Evolutionary conservation across 2,113 vertebrate genomes (phyloP).

Genomic region (Ailuropoda melanoleuca): DNA sequence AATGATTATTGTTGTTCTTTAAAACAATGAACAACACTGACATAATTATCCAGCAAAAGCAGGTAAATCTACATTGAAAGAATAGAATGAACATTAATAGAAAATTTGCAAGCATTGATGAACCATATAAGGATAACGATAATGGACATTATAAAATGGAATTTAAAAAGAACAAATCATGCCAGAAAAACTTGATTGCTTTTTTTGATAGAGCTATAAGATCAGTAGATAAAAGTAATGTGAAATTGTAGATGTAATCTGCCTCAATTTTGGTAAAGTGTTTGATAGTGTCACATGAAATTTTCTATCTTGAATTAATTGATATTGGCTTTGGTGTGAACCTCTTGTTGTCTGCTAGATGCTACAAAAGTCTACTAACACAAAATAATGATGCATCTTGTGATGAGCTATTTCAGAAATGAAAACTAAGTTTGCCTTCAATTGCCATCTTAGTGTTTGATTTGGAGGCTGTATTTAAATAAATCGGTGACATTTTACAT

Average conservation of each 20-base stretch:
- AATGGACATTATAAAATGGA: constrained; percentile 70
- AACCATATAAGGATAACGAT: constrained; percentile 61
- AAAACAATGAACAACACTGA: constrained; percentile 27
- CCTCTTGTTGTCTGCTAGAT: constrained; percentile 39
- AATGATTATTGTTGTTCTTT: constrained; percentile 62
- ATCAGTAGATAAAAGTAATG: constrained; percentile 72
- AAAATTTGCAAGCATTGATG: constrained; percentile 43
- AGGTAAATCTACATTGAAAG: constrained; percentile 52
- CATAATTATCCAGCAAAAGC: constrained; percentile 43
- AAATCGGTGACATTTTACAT: constrained; percentile 53
- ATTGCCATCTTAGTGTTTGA: constrained; percentile 36
- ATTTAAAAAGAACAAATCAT: constrained; percentile 67
- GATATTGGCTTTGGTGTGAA: constrained; percentile 65
- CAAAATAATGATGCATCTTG: not conserved
- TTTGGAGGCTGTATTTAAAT: constrained; percentile 44
- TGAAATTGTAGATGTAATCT: constrained; percentile 74
- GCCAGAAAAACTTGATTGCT: constrained; percentile 69
- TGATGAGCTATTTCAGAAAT: constrained; percentile 30
- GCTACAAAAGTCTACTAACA: not conserved
- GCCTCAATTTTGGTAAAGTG: constrained; percentile 74
- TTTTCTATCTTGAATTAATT: constrained; percentile 76
- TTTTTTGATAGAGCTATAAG: constrained; percentile 68
- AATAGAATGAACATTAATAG: constrained; percentile 64
- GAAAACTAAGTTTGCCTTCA: constrained; percentile 34
- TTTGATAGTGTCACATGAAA: constrained; percentile 75